Evolutionary conservation across 2,113 vertebrate species (phyloP).

Genomic region (Lichenostomus cassidix): DNA sequence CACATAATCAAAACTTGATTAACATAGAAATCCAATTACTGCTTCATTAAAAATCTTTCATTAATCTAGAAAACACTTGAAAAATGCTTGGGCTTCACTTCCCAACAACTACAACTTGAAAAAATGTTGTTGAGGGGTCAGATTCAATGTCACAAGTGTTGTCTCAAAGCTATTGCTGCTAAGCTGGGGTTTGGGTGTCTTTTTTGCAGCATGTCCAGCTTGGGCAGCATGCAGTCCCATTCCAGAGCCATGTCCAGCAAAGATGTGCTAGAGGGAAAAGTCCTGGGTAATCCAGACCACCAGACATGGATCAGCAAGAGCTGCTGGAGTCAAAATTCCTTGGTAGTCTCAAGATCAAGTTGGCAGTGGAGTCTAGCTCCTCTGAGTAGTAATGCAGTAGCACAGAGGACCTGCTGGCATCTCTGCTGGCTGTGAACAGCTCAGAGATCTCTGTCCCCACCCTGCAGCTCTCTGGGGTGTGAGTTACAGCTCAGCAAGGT

Average conservation of each 20-base stretch:
- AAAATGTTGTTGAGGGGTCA: background rate
- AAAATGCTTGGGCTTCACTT: background rate
- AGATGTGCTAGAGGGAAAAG: background rate
- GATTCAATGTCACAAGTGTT: background rate
- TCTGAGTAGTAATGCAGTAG: rapidly evolving
- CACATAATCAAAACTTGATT: slow-evolving; percentile 36
- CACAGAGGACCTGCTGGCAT: background rate
- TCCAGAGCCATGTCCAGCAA: background rate
- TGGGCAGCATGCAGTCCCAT: background rate
- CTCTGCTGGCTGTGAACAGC: background rate
- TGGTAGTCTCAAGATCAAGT: background rate
- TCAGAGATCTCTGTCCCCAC: background rate
- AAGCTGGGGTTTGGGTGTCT: background rate
- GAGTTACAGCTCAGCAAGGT: background rate
- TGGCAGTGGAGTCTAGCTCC: background rate
- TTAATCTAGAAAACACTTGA: slow-evolving; percentile 20
- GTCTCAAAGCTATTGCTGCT: background rate
- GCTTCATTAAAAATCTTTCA: slow-evolving; percentile 24
- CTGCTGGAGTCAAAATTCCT: background rate
- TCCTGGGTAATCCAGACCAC: background rate
- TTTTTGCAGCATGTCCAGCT: background rate
- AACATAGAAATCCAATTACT: slow-evolving; percentile 38
- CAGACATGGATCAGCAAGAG: background rate
- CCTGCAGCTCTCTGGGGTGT: background rate
- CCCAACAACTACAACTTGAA: background rate